These are phyloP conservation scores for Nothocercus julius DNA, from an alignment of 2,113 vertebrate genomes.

Conservation along the genomic window DNA sequence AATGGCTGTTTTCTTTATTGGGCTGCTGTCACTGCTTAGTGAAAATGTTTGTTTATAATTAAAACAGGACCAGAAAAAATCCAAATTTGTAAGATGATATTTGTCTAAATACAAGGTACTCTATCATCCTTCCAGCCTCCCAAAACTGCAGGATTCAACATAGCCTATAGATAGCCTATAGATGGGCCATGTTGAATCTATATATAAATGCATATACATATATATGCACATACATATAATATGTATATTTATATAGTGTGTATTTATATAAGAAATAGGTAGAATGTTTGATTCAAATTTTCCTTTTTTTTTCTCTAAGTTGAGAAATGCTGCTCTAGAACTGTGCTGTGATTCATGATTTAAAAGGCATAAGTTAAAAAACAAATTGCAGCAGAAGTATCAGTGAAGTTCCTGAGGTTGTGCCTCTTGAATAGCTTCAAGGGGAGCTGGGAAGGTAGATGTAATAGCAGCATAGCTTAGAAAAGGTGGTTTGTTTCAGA, in stretches of 20 bases:
- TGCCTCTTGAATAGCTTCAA: neutral
- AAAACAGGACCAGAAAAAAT: neutral
- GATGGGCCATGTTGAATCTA: neutral
- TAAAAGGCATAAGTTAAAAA: neutral
- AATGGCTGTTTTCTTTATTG: neutral
- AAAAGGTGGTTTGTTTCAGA: neutral
- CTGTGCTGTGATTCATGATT: neutral
- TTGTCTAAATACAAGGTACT: neutral
- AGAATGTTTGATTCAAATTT: too few relatives aligned
- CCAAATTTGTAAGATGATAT: neutral
- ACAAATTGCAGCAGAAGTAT: neutral
- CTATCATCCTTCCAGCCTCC: neutral
- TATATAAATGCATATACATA: neutral
- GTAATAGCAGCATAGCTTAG: neutral
- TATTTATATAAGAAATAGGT: too few relatives aligned
- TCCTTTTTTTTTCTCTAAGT: neutral
- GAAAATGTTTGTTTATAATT: neutral
- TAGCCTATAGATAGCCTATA: neutral
- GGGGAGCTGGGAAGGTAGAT: neutral
- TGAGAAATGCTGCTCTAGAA: neutral
- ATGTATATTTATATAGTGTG: too few relatives aligned
- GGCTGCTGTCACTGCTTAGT: neutral
- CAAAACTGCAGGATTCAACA: neutral
- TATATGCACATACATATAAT: too few relatives aligned
- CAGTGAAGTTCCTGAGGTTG: neutral